phyloP scores from a whole-genome alignment of 2,888 invertebrate genomes.

The Hypena proboscidalis region DNA sequence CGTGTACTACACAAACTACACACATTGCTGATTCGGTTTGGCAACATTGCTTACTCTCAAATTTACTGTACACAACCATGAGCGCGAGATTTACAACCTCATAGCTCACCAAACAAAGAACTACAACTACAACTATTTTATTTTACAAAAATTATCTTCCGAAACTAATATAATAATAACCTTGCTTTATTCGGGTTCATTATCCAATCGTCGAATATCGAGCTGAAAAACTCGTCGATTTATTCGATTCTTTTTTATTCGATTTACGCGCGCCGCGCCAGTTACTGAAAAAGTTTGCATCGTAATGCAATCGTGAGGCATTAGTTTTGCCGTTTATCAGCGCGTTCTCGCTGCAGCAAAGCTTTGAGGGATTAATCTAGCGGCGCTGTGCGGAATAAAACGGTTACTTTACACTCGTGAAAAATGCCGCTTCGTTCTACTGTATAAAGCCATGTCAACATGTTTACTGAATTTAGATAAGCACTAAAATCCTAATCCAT shows the following conservation, averaged over 20 bases:
- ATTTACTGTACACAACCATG: slow-evolving; percentile 43
- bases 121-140: slow-evolving; percentile 40
- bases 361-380: slow-evolving; percentile 83
- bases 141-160: slow-evolving; percentile 45
- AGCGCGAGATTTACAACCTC: slow-evolving; percentile 43
- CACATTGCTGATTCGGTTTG: slow-evolving; percentile 62
- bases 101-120: slow-evolving; percentile 46
- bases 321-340: slow-evolving; percentile 82
- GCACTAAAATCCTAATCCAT: slow-evolving; percentile 55
- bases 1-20: slow-evolving; percentile 58
- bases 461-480: slow-evolving; percentile 55
- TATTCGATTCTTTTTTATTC: slow-evolving; percentile 73
- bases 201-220: slow-evolving; percentile 69
- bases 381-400: slow-evolving; percentile 63
- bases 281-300: slow-evolving; percentile 83
- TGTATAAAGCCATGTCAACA: slow-evolving; percentile 38
- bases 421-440: slow-evolving; percentile 45
- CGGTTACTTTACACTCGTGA: slow-evolving; percentile 58
- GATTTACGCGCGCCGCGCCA: slow-evolving; percentile 66
- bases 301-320: slow-evolving; percentile 81
- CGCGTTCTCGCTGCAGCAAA: slow-evolving; percentile 67
- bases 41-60: slow-evolving; percentile 54
- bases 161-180: slow-evolving; percentile 56
- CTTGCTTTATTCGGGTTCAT: slow-evolving; percentile 67
- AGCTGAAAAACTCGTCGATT: slow-evolving; percentile 69